These are phyloP conservation scores for Desmodus rotundus DNA, from an alignment of 2,113 vertebrate species.

Conservation along the genomic window DNA sequence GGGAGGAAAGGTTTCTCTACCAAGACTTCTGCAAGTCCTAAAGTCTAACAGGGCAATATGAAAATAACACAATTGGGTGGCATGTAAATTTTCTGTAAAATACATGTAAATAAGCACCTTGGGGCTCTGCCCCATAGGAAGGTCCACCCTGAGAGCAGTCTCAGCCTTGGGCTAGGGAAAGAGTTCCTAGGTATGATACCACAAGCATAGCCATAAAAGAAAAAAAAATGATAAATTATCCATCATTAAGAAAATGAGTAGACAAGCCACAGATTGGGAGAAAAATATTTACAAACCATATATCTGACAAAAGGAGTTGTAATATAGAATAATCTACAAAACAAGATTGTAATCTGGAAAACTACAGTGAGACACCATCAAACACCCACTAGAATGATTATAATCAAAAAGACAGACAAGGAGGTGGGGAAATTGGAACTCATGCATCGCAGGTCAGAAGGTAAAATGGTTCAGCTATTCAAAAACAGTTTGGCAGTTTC, in stretches of 20 bases:
- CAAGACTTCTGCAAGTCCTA: not conserved
- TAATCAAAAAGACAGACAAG: not conserved
- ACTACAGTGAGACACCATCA: not conserved
- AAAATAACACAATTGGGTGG: not conserved
- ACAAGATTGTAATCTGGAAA: not conserved
- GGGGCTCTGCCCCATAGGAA: not conserved
- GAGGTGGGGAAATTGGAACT: not conserved
- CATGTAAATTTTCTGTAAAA: not conserved
- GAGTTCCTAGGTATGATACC: not conserved
- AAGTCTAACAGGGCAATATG: not conserved
- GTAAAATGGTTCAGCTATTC: not conserved
- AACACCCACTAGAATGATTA: not conserved
- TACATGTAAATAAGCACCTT: not conserved
- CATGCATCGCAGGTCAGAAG: too few species aligned
- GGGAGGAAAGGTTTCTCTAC: not conserved
- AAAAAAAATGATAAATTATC: not conserved
- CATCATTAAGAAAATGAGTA: not conserved
- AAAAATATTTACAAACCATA: not conserved
- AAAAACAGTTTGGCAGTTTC: not conserved
- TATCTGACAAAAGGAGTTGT: not conserved
- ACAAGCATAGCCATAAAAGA: not conserved
- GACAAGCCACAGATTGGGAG: not conserved
- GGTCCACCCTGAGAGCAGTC: not conserved
- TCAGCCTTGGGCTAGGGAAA: not conserved
- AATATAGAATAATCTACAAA: not conserved